phyloP scores from a whole-genome alignment of 2,888 invertebrate species.

The Drosophila seclusa region DNA sequence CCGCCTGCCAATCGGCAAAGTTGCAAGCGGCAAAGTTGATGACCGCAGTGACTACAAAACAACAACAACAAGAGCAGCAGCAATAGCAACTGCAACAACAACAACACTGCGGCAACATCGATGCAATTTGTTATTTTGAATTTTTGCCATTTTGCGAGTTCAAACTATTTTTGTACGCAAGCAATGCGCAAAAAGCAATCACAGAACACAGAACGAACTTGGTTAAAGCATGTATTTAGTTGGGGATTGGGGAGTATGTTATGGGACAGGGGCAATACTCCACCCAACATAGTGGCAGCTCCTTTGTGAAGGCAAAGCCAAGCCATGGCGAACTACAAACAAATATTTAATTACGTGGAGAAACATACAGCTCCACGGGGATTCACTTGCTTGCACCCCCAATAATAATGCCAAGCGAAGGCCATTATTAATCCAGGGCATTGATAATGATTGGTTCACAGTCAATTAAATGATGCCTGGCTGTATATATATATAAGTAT shows the following conservation, averaged over 20 bases:
- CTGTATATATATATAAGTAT: conserved; percentile 36
- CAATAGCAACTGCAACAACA: conserved; percentile 26
- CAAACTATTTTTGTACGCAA: conserved; percentile 60
- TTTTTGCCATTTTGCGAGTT: conserved; percentile 70
- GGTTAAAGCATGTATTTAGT: conserved; percentile 11
- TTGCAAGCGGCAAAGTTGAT: conserved; percentile 69
- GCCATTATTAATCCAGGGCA: conserved; percentile 38
- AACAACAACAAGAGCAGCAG: conserved; percentile 25
- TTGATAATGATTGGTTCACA: conserved; percentile 62
- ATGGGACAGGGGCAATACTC: neutral
- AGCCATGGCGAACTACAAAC: conserved; percentile 25
- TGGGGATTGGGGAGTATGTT: neutral
- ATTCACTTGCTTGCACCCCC: neutral
- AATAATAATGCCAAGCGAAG: neutral
- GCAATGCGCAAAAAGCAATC: conserved; percentile 53
- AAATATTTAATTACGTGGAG: conserved; percentile 71
- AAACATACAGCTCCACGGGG: neutral
- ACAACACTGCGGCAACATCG: conserved; percentile 45
- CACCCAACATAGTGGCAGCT: conserved; percentile 5
- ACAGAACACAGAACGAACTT: conserved; percentile 36
- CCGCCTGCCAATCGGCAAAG: conserved; percentile 75
- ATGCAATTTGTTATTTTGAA: conserved; percentile 79
- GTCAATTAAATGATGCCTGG: conserved; percentile 33
- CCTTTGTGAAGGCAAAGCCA: conserved; percentile 17
- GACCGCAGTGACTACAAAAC: conserved; percentile 65